These are phyloP conservation scores for Zeus faber DNA, from an alignment of 2,113 vertebrate genomes.

Conservation along the genomic window DNA sequence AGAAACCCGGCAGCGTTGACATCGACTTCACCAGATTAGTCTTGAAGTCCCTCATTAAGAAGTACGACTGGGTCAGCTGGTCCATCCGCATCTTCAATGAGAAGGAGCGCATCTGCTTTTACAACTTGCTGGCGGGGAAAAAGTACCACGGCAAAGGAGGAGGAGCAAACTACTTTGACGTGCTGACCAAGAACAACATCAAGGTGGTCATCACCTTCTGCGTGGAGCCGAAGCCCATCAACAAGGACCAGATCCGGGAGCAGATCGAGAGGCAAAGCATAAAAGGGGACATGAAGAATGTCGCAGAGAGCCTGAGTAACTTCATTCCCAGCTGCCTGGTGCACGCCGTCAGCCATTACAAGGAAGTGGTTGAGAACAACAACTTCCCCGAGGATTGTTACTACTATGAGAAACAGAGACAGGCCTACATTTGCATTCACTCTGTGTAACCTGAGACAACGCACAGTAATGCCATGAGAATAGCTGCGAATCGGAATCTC, in stretches of 20 bases:
- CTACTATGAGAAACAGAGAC: slow-evolving; percentile 71
- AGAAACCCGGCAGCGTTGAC: slow-evolving; percentile 42
- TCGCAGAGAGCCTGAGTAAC: slow-evolving; percentile 60
- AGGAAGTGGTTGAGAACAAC: slow-evolving; percentile 73
- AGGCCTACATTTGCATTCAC: slow-evolving; percentile 70
- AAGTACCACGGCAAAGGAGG: slow-evolving; percentile 69
- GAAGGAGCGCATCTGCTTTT: slow-evolving; percentile 68
- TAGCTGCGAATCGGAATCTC: background rate
- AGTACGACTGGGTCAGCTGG: slow-evolving; percentile 80
- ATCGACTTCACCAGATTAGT: slow-evolving; percentile 58
- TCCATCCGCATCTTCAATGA: slow-evolving; percentile 70
- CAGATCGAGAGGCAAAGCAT: slow-evolving; percentile 67
- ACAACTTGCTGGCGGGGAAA: slow-evolving; percentile 78
- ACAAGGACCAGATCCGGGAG: slow-evolving; percentile 68
- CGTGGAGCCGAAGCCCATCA: slow-evolving; percentile 62
- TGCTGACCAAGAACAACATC: slow-evolving; percentile 69
- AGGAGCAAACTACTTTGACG: slow-evolving; percentile 71
- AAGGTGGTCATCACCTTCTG: slow-evolving; percentile 76
- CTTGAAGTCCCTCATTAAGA: slow-evolving; percentile 62
- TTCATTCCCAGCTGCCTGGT: slow-evolving; percentile 70
- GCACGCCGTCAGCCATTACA: slow-evolving; percentile 75
- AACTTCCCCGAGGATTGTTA: slow-evolving; percentile 74
- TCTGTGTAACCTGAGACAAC: slow-evolving; percentile 56
- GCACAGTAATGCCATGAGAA: background rate
- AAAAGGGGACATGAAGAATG: slow-evolving; percentile 70